A percentile compares a stretch with the other conserved stretches of the same genome.
phyloP scores from a whole-genome alignment of 2,888 invertebrate genomes.

The Invenusta paracnida region DNA sequence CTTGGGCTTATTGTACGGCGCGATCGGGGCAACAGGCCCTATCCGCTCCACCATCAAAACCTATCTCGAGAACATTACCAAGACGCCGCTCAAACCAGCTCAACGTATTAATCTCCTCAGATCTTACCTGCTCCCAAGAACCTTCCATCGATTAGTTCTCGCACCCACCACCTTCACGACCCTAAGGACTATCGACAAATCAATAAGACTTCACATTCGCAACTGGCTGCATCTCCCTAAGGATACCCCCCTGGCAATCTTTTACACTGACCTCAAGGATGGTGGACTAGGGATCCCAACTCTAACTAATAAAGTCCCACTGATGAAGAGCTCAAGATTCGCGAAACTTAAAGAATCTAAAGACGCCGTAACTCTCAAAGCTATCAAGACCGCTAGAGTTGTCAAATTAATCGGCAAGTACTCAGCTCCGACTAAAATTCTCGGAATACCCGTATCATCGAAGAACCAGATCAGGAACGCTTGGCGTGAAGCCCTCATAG shows the following conservation, averaged over 20 bases:
- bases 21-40: not conserved
- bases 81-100: not conserved
- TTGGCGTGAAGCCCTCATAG: not conserved
- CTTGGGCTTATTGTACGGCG: not conserved
- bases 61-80: not conserved
- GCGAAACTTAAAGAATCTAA: not conserved
- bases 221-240: not conserved
- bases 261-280: not conserved
- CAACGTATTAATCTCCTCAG: not conserved
- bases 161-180: not conserved
- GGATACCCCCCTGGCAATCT: not conserved
- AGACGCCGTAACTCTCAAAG: not conserved
- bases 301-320: not conserved
- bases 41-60: not conserved
- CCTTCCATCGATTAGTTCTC: not conserved
- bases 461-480: not conserved
- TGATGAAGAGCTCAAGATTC: not conserved
- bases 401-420: not conserved
- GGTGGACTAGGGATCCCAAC: not conserved
- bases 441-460: no score
- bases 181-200: not conserved
- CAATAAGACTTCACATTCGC: not conserved
- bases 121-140: not conserved
- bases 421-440: not conserved
- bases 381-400: not conserved